Evolutionary conservation across 2,113 vertebrate species (phyloP), one percentile per base, ranked within the genome.

Genomic region (Petroica traversi): DNA sequence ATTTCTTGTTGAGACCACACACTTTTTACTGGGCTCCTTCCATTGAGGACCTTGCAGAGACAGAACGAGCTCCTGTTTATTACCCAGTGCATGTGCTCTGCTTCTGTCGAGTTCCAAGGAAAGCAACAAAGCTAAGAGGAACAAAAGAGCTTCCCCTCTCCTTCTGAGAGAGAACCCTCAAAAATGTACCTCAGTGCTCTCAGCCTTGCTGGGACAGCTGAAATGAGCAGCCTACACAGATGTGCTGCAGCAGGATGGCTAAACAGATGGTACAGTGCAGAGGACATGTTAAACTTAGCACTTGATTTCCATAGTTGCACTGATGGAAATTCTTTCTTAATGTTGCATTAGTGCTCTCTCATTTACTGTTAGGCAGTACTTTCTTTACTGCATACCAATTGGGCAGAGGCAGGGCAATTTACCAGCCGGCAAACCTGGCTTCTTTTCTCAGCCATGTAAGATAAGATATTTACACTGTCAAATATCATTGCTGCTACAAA

Each of bases 1-100:
- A 61, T 66, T 92, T 82, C 84, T 89, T 64, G 66, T 52, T 61
- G 88, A 96, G 95, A 96, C 94, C 96, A 96, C 94, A 96, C 88
- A 96, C 85, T 96, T 90, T 69, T 90, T 83, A 80, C 75, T 73
- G 89, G 62, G 87, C 55, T 85, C 55, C 58, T 82, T 92, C 84
- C 58, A 91, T 0, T 72, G 63, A 91, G 67, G 62, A 66, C 55
- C 46, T 36, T 3, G 62, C 12, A 2, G 68, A 75, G 36, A 72
- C 40, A 79, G 54, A 89, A 76, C 0, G 5, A 66, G 72, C 78
- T 43, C 7, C 55, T 1, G 0, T 89, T 95, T 95, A 85, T 88
- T 96, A 96, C 51, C 59, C 94, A 76, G 78, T 8, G 59, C 85
- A 85, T 85, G 94, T 61, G 89, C 89, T 78, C 91, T 36, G 28